Evolutionary conservation across 2,797 vertebrate species (phyloP).

Genomic region (Epinephelus coioides): DNA sequence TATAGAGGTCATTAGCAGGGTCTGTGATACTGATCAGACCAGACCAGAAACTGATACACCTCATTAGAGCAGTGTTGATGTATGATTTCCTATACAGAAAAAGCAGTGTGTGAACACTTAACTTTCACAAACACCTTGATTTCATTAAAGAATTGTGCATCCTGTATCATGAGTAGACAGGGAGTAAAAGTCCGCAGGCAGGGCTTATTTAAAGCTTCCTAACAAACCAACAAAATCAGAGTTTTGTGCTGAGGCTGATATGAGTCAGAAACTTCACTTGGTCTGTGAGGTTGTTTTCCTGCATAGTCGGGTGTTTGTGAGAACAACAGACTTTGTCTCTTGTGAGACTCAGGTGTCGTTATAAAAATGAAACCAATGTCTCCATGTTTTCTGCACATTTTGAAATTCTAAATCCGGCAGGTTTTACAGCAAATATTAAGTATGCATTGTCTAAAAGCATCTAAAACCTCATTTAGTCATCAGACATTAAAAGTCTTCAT

Average conservation of each 20-base stretch:
- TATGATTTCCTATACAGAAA: neutral
- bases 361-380: neutral
- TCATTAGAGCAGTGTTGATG: neutral
- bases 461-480: neutral
- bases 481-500: neutral
- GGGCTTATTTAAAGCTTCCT: neutral
- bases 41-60: neutral
- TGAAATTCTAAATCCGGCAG: neutral
- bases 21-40: neutral
- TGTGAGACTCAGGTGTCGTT: neutral
- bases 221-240: neutral
- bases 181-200: neutral
- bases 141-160: neutral
- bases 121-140: neutral
- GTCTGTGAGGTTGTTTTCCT: neutral
- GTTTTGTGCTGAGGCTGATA: neutral
- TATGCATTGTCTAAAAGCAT: neutral
- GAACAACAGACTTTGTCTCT: neutral
- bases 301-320: neutral
- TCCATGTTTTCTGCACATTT: neutral
- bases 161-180: neutral
- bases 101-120: neutral
- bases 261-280: neutral
- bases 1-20: neutral
- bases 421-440: neutral